Conservation (phyloP, 1,140 invertebrate genomes). For the Aleiodes sp. region DNA sequence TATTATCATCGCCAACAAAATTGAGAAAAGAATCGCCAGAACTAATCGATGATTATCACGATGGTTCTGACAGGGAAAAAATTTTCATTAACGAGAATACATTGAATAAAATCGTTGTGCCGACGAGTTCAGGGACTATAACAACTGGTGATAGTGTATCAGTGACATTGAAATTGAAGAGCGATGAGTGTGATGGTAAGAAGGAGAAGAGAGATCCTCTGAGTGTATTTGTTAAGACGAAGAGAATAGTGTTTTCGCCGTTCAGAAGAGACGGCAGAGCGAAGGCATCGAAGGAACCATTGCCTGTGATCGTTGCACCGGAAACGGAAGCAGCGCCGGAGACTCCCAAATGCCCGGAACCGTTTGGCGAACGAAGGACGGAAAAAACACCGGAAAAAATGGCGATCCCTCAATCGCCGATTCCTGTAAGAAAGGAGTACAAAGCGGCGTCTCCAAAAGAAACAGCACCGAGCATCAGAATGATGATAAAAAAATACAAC, state of each 20-base stretch:
- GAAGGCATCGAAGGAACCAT: slow-evolving; percentile 17
- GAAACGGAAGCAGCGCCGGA: neutral
- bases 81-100: slow-evolving; percentile 53
- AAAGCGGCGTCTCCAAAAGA: slow-evolving; percentile 63
- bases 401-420: slow-evolving; percentile 67
- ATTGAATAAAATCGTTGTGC: slow-evolving; percentile 53
- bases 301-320: neutral
- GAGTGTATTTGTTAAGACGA: slow-evolving; percentile 78
- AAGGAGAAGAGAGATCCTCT: slow-evolving; percentile 38
- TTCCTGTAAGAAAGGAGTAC: slow-evolving; percentile 64
- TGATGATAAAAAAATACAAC: slow-evolving; percentile 76
- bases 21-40: neutral
- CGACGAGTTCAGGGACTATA: slow-evolving; percentile 36
- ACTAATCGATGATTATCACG: slow-evolving; percentile 16
- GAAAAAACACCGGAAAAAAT: neutral
- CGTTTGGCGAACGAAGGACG: neutral
- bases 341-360: neutral
- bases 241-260: slow-evolving; percentile 79
- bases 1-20: neutral
- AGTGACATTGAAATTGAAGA: slow-evolving; percentile 10
- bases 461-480: slow-evolving; percentile 72
- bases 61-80: slow-evolving; percentile 36
- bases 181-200: slow-evolving; percentile 5
- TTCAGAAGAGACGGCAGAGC: slow-evolving; percentile 63
- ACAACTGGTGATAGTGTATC: neutral